Conservation (phyloP, 2,888 invertebrate genomes). For the Melanargia galathea region DNA sequence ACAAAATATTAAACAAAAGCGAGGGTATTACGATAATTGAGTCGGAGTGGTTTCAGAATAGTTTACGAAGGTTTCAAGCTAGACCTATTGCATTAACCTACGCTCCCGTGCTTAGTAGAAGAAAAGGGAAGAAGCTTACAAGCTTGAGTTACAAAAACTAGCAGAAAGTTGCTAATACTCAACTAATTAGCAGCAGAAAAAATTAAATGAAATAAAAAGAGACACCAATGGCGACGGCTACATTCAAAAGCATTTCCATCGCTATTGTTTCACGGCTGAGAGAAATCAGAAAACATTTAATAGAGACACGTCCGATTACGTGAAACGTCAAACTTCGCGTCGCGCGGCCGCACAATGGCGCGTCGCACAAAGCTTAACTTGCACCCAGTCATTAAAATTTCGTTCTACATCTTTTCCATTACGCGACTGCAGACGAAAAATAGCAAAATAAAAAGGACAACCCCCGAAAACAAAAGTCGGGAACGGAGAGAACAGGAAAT, state of each 20-base stretch:
- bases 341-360: slow-evolving; percentile 66
- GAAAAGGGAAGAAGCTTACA: neutral
- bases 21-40: neutral
- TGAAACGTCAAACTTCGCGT: slow-evolving; percentile 68
- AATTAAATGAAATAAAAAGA: neutral
- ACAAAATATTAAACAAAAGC: neutral
- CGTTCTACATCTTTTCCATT: slow-evolving; percentile 81
- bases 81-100: neutral
- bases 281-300: slow-evolving; percentile 48
- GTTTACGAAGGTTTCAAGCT: neutral
- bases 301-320: slow-evolving; percentile 61
- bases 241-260: slow-evolving; percentile 18
- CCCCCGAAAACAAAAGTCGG: slow-evolving; percentile 78
- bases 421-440: slow-evolving; percentile 80
- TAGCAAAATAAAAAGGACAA: slow-evolving; percentile 75
- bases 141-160: no score
- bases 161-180: no score
- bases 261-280: slow-evolving; percentile 55
- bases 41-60: neutral
- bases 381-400: slow-evolving; percentile 80
- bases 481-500: slow-evolving; percentile 80
- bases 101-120: neutral
- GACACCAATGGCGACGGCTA: neutral
- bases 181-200: neutral
- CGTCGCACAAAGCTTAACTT: slow-evolving; percentile 75